Evolutionary conservation across 2,888 invertebrate genomes (phyloP), one percentile per base, ranked within the genome.

Genomic region (Napeogenes sylphis): DNA sequence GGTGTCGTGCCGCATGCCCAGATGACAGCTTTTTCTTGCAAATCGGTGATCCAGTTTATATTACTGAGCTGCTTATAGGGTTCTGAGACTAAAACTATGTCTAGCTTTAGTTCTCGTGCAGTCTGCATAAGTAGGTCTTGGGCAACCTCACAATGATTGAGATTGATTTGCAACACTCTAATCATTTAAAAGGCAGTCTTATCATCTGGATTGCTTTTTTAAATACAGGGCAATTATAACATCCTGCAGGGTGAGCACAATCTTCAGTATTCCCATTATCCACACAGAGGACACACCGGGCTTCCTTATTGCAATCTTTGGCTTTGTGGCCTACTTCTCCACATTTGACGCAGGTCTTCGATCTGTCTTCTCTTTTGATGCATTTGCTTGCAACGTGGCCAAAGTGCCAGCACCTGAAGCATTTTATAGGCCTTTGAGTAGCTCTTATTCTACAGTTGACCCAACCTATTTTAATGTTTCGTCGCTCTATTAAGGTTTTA

Each of bases 101-200:
- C 60, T 61, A 45, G 46, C 21, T 61, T 45, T 53, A 61, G 42
- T 21, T 61, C 57, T 42, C 61, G 61, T 51, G 35, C 54, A 45
- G 45, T 61, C 57, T 61, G 61, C 61, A 61, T 53, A 30, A 61
- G 61, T 21, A 61, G 32, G 33, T 57, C 57, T 14, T 61, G 61
- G 47, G 57, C 56, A 61, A 46, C 56, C 42, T 61, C 56, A 47
- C 56, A n/a, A n/a, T n/a, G n/a, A n/a, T n/a, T n/a, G n/a, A n/a
- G n/a, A n/a, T n/a, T n/a, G n/a, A n/a, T n/a, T 46, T 56, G 56
- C 30, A 61, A 51, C 30, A 61, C 55, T 14, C 47, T 61, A 55
- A 61, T 61, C 4, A 55, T 33, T 55, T 33, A 35, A n/a, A 47
- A 30, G 45, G 55, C 30, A 4, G 10, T 53, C 38, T 59, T 12